Percentiles rank a stretch among this genome's conserved stretches.
Conservation (phyloP, 2,797 vertebrate genomes). For the Pseudochirops corinnae region DNA sequence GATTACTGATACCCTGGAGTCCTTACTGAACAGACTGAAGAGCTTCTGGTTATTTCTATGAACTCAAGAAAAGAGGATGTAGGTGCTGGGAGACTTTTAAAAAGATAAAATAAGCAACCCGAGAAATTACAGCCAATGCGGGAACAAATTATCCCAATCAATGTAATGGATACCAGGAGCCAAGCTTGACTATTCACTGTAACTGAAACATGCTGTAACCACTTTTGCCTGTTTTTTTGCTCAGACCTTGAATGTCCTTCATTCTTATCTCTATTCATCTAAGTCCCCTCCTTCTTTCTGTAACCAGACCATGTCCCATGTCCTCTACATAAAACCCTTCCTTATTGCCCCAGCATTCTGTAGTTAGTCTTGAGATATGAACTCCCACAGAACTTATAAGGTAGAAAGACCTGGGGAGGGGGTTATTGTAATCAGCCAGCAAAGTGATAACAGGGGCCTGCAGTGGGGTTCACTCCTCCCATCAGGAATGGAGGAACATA, state of each 20-base stretch:
- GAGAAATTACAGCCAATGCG: conserved; percentile 18
- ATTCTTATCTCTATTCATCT: not conserved
- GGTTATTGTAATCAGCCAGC: not conserved
- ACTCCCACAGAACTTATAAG: not conserved
- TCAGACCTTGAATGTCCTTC: not conserved
- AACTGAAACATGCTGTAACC: not conserved
- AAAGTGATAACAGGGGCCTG: not conserved
- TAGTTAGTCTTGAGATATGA: not conserved
- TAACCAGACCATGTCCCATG: not conserved
- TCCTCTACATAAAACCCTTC: not conserved
- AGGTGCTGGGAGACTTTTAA: conserved; percentile 5
- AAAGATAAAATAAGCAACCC: conserved; percentile 37
- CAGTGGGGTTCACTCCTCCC: not conserved
- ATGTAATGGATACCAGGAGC: not conserved
- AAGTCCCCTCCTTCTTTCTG: fast-evolving
- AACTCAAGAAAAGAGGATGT: not conserved
- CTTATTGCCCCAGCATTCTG: not conserved
- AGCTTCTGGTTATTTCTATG: conserved; percentile 4
- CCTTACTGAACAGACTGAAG: not conserved
- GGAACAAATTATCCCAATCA: conserved; percentile 9
- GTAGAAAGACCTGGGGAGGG: not conserved
- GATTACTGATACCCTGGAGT: conserved; percentile 26
- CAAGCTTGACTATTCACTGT: not conserved
- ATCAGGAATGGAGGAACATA: not conserved
- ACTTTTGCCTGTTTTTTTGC: not conserved